Percentiles rank a stretch among this genome's conserved stretches.
Evolutionary conservation across 2,888 invertebrate species (phyloP).

Genomic region (Eristalis pertinax): DNA sequence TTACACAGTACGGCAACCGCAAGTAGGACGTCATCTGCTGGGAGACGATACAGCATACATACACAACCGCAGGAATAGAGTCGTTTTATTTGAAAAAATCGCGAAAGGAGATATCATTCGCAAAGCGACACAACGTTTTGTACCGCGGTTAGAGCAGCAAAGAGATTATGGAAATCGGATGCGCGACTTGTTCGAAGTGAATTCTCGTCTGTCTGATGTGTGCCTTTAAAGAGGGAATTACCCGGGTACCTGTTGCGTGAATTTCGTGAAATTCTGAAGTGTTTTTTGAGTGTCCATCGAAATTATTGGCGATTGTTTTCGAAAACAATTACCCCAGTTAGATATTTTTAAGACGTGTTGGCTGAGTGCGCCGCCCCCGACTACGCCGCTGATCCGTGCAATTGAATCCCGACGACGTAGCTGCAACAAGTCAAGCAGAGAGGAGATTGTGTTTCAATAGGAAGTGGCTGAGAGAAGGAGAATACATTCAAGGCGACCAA

Average conservation of each 20-base stretch:
- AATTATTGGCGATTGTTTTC: conserved; percentile 17
- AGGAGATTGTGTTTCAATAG: conserved; percentile 40
- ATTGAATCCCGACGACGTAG: conserved; percentile 9
- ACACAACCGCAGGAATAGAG: conserved; percentile 29
- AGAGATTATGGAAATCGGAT: conserved; percentile 30
- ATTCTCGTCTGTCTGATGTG: background rate
- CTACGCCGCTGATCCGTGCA: background rate
- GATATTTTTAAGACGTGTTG: conserved; percentile 25
- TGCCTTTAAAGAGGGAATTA: background rate
- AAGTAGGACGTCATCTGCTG: conserved; percentile 25
- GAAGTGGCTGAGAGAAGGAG: background rate
- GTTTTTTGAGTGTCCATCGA: background rate
- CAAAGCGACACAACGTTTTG: conserved; percentile 20
- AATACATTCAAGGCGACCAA: background rate
- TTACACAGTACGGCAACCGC: conserved; percentile 34
- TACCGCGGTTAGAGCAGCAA: background rate
- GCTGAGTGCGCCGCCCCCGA: background rate
- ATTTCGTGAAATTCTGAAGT: conserved; percentile 6
- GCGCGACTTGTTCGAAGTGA: conserved; percentile 17
- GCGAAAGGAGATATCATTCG: conserved; percentile 21
- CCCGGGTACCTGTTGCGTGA: background rate
- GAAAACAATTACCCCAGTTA: conserved; percentile 52
- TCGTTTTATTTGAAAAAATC: conserved; percentile 34
- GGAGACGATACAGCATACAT: conserved; percentile 14
- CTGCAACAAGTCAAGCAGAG: conserved; percentile 55